Base-by-base conservation (phyloP, 2,888 invertebrate species). In the Lycocerus yunnanus region DNA sequence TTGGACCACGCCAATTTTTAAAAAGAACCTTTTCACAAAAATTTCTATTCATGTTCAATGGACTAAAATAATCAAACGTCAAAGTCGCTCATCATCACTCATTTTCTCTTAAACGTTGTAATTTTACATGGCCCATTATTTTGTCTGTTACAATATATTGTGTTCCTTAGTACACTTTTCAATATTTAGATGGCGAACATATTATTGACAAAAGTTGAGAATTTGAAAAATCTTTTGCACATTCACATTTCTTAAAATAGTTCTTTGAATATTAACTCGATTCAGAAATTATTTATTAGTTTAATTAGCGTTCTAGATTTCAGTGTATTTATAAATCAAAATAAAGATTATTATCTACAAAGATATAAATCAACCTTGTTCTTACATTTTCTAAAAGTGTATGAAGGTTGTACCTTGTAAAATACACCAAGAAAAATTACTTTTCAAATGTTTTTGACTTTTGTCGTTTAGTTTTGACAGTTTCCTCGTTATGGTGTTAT, bases 31-130 rank as follows among this genome's bases (percentile, higher is more conserved):
- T 79, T 76, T 78, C 80, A 81, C 80, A 82, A 83, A 80, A 79
- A 79, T 78, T 80, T 80, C 81, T 78, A 80, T 78, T 81, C 79
- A 79, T 79, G 81, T 77, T 82, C 83, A 84, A 84, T 83, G 83
- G 84, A 83, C 82, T 83, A 83, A 81, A 81, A 81, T 84, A 84
- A 84, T 84, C 84, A 83, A 84, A 84, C 84, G 84, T 84, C 84
- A 83, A 82, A 84, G 81, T 81, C 80, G 79, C 82, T 82, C 80
- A 82, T 83, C 84, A 83, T 84, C 84, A 83, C 81, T 83, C 83
- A 83, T 81, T 80, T 81, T 80, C 72, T 69, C 68, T 76, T 61
- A 70, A 76, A 69, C 59, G 69, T 74, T 72, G 69, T 72, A 72
- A 72, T 72, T 75, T 75, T 75, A 69, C 69, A 72, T 68, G 72